Conservation (phyloP, 1,140 invertebrate species). For the Amyelois transitella region DNA sequence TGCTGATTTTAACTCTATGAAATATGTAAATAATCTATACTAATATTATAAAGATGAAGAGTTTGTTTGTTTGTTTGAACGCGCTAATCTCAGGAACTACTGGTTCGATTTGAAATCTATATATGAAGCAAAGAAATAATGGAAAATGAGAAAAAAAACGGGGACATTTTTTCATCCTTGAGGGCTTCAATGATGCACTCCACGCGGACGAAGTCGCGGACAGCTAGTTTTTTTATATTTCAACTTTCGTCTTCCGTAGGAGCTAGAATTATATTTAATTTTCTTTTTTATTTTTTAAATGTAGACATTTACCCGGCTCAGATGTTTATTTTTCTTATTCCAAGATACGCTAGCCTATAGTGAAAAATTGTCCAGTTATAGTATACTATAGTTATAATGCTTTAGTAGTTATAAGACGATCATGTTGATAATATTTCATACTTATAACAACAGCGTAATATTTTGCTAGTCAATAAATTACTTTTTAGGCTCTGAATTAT, state of each 20-base stretch:
- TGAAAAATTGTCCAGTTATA: constrained; percentile 30
- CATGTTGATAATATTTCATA: constrained; percentile 37
- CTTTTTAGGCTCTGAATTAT: constrained; percentile 28
- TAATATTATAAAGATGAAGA: too few relatives aligned
- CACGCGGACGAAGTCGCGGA: too few relatives aligned
- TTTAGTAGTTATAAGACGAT: constrained; percentile 35
- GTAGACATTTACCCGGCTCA: neutral
- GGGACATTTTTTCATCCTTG: too few relatives aligned
- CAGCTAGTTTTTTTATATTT: neutral
- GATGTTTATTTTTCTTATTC: constrained; percentile 15
- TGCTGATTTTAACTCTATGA: too few relatives aligned
- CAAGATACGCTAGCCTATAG: constrained; percentile 9
- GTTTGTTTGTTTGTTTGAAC: too few relatives aligned
- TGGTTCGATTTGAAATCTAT: too few relatives aligned
- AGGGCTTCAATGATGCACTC: too few relatives aligned
- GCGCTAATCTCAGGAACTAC: too few relatives aligned
- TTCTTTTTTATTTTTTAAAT: neutral
- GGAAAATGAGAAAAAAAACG: neutral
- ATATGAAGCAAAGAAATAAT: too few relatives aligned
- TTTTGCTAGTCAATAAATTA: constrained; percentile 70
- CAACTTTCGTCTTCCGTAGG: neutral
- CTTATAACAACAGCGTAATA: constrained; percentile 51
- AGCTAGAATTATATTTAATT: neutral
- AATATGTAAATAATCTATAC: too few relatives aligned
- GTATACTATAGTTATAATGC: constrained; percentile 37